phyloP scores from a whole-genome alignment of 1,140 invertebrate species.

The Lasaia peninsularis region DNA sequence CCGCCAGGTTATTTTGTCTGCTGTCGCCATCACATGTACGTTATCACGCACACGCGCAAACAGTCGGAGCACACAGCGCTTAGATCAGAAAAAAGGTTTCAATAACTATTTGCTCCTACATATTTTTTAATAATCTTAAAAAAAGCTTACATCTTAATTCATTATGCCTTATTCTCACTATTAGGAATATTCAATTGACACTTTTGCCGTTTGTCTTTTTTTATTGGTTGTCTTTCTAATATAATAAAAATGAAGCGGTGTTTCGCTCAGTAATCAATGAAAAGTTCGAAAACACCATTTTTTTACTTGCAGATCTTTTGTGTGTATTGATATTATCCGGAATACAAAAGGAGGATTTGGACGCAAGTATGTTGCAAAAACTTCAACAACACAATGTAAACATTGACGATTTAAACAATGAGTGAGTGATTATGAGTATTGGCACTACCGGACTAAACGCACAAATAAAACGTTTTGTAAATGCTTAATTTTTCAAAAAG shows the following conservation, averaged over 20 bases:
- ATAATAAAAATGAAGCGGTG: too few relatives aligned
- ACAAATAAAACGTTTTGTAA: slow-evolving; percentile 7
- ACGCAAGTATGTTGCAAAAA: slow-evolving; percentile 46
- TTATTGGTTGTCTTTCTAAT: too few relatives aligned
- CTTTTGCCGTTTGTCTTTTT: too few relatives aligned
- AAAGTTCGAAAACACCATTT: not conserved
- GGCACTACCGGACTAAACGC: not conserved
- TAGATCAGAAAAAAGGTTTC: slow-evolving; percentile 62
- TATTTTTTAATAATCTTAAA: slow-evolving; percentile 8
- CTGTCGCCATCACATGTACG: slow-evolving; percentile 60
- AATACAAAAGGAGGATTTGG: slow-evolving; percentile 59
- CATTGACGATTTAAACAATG: slow-evolving; percentile 49
- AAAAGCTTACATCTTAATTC: too few relatives aligned
- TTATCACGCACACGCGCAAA: slow-evolving; percentile 42
- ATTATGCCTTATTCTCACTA: too few relatives aligned
- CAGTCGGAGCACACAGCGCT: slow-evolving; percentile 40
- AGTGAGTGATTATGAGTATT: slow-evolving; percentile 36
- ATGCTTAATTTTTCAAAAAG: not conserved
- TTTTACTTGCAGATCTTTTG: slow-evolving; percentile 50
- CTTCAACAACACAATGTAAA: slow-evolving; percentile 52
- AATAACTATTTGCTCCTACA: slow-evolving; percentile 26
- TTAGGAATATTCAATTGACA: too few relatives aligned
- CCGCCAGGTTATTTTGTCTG: slow-evolving; percentile 43
- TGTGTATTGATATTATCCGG: slow-evolving; percentile 60
- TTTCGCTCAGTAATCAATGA: too few relatives aligned